These are phyloP conservation scores for Calidris pygmaea DNA, from an alignment of 2,113 vertebrate species.

Conservation along the genomic window DNA sequence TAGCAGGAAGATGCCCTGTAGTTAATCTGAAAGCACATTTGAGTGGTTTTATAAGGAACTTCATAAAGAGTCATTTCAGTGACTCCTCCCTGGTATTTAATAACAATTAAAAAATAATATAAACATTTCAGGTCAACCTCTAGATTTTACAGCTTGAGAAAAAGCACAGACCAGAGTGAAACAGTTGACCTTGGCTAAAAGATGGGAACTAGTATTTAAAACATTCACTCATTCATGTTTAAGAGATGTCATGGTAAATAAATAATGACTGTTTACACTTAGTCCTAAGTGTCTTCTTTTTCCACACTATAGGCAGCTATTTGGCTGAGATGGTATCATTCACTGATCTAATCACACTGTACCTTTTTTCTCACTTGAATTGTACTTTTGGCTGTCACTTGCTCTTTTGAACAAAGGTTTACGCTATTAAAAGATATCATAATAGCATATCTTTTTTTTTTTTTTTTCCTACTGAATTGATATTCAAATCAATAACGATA, in stretches of 20 bases:
- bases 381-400: slow-evolving; percentile 76
- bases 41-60: neutral
- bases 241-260: slow-evolving; percentile 82
- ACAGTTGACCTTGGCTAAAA: slow-evolving; percentile 74
- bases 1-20: neutral
- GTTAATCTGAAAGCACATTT: neutral
- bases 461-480: slow-evolving; percentile 40
- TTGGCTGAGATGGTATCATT: slow-evolving; percentile 74
- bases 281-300: slow-evolving; percentile 76
- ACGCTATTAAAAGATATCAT: slow-evolving; percentile 65
- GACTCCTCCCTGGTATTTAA: neutral
- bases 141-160: neutral
- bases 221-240: slow-evolving; percentile 77
- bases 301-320: slow-evolving; percentile 75
- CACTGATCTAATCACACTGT: slow-evolving; percentile 69
- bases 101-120: neutral
- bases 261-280: slow-evolving; percentile 82
- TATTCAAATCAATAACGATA: slow-evolving; percentile 70
- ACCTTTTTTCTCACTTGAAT: slow-evolving; percentile 77
- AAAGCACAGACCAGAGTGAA: slow-evolving; percentile 46
- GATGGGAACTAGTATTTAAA: slow-evolving; percentile 77
- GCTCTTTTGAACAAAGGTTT: slow-evolving; percentile 78
- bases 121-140: neutral
- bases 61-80: neutral
- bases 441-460: slow-evolving; percentile 55